Conservation (phyloP, 2,888 invertebrate species). For the Hemaris fuciformis region DNA sequence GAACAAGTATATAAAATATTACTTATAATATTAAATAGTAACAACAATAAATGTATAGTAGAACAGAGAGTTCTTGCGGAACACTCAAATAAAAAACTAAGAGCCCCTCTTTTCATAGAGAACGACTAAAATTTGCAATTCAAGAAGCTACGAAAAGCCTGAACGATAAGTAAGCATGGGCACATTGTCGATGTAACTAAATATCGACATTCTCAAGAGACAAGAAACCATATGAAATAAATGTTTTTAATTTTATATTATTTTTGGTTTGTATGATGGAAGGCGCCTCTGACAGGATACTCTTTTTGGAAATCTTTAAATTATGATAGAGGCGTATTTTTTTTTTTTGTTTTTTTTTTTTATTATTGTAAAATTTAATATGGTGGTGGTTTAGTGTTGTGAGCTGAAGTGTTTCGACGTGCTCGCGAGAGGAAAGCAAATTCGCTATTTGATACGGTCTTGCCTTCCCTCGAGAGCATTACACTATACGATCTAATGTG, state of each 20-base stretch:
- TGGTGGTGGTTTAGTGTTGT: too few species aligned
- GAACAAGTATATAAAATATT: too few species aligned
- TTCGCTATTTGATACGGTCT: too few species aligned
- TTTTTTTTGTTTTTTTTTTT: too few species aligned
- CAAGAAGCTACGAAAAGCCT: conserved; percentile 42
- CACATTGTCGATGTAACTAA: background rate
- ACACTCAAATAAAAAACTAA: conserved; percentile 24
- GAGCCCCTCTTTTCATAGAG: conserved; percentile 31
- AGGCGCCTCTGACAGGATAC: too few species aligned
- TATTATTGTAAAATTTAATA: too few species aligned
- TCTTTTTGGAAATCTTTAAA: too few species aligned
- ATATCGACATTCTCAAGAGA: background rate
- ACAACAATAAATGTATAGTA: background rate
- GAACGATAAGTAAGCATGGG: background rate
- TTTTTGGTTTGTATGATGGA: background rate
- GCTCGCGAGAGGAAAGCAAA: too few species aligned
- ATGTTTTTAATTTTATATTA: background rate
- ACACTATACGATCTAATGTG: too few species aligned
- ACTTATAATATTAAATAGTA: background rate
- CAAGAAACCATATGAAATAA: background rate
- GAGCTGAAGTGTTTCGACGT: too few species aligned
- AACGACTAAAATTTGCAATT: conserved; percentile 57
- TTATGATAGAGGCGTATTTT: too few species aligned
- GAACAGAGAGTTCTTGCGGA: conserved; percentile 16
- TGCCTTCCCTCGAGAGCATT: too few species aligned